Evolutionary conservation across 1,140 invertebrate species (phyloP), one percentile per base, ranked within the genome.

Genomic region (Lepidurus apus): DNA sequence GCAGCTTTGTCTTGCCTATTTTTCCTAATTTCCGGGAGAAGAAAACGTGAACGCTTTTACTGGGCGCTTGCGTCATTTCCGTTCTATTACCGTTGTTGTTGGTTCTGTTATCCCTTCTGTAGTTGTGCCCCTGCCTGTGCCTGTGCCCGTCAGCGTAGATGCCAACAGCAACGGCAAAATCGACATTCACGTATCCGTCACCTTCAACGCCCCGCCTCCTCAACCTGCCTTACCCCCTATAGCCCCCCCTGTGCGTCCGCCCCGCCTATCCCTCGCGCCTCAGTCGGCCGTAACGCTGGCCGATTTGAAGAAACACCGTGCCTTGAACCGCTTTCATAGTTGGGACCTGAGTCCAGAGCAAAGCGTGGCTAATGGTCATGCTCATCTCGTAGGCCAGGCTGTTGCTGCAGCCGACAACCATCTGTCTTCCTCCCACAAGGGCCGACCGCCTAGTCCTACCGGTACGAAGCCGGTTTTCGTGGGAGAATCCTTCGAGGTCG

Each of bases 291-390:
- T 65, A 65, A 95, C 94, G 42, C 88, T 96, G 80, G 92, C 93
- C 44, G 94, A 96, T 85, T 87, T 96, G 83, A 96, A 96, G 86
- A 95, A 95, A 83, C 93, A 95, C 84, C 88, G 94, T 79, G 90
- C 93, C 11, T 91, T 94, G 81, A 93, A 91, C 82, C 87, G 93
- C 80, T 43, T 79, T 77, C 13, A 65, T 17, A 44, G 75, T 44
- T 44, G 75, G 42, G 75, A 65, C 53, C 53, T 65, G 53, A 65
- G 53, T 65, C 17, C 21, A n/a, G 53, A 65, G 17, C 53, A 65
- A 21, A 65, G 53, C 53, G 13, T 65, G 53, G 53, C 53, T 65
- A 65, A 65, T 65, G 53, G 53, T n/a, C 53, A 65, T 65, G 53
- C 53, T 65, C 53, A 21, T 65, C 53, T 65, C 53, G 53, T 65